Evolutionary conservation across 1,140 invertebrate genomes (phyloP).

Genomic region (Tyrophagus putrescentiae): DNA sequence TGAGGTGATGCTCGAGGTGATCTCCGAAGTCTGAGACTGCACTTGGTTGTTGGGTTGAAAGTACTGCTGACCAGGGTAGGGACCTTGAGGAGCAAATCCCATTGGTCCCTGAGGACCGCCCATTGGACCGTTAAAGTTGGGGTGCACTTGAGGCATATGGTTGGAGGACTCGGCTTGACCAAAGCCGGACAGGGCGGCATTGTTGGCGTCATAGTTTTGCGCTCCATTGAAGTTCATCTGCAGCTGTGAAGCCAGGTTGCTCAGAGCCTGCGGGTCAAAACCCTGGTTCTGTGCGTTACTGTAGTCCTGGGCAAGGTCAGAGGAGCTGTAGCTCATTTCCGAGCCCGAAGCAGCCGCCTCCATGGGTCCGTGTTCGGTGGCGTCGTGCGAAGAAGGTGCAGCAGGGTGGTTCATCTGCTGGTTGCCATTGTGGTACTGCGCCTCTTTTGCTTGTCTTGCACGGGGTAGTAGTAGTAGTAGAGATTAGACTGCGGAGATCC

Average conservation of each 20-base stretch:
- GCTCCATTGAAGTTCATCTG: slow-evolving; percentile 9
- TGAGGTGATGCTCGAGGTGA: slow-evolving; percentile 4
- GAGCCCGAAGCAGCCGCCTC: slow-evolving; percentile 20
- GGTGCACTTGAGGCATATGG: slow-evolving; percentile 15
- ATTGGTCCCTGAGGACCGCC: neutral
- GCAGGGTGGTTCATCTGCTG: neutral
- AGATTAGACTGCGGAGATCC: slow-evolving; percentile 23
- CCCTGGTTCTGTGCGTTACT: neutral
- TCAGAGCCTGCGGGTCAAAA: slow-evolving; percentile 21
- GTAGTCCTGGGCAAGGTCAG: slow-evolving; percentile 8
- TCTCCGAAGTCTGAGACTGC: slow-evolving; percentile 21
- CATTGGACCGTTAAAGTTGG: neutral
- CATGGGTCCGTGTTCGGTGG: neutral
- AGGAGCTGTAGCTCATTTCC: slow-evolving; percentile 21
- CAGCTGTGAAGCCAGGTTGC: slow-evolving; percentile 21
- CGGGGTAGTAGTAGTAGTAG: slow-evolving; percentile 29
- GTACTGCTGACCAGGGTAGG: neutral
- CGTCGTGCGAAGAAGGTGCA: neutral
- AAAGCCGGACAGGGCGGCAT: neutral
- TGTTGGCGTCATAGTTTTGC: slow-evolving; percentile 5
- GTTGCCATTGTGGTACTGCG: slow-evolving; percentile 22
- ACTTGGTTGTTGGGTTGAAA: neutral
- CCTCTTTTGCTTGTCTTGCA: slow-evolving; percentile 25
- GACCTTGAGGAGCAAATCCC: neutral
- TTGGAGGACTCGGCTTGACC: slow-evolving; percentile 18